These are phyloP conservation scores for Andrena hattorfiana DNA, from an alignment of 2,888 invertebrate species.

Conservation along the genomic window DNA sequence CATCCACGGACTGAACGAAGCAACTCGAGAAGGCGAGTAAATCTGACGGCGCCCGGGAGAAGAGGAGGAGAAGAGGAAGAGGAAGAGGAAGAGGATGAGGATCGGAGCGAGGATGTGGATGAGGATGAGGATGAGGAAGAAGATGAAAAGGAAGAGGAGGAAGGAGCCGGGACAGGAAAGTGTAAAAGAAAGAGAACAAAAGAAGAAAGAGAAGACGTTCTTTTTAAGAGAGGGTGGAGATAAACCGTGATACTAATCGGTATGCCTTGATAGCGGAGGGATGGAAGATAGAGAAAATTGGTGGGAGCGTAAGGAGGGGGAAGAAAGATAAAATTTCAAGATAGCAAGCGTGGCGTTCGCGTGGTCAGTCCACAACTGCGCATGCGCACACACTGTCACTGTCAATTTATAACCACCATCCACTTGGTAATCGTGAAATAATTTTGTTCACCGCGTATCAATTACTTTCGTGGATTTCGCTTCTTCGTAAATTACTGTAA, in stretches of 20 bases:
- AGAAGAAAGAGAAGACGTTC: conserved; percentile 52
- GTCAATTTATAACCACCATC: conserved; percentile 11
- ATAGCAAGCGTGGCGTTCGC: conserved; percentile 76
- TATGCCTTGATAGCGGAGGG: conserved; percentile 57
- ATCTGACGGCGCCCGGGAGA: conserved; percentile 55
- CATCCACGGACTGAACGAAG: conserved; percentile 53
- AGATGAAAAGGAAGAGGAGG: conserved; percentile 11
- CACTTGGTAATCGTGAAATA: background rate
- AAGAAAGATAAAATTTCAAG: conserved; percentile 50
- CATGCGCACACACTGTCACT: conserved; percentile 60
- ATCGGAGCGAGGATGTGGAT: background rate
- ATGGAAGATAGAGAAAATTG: conserved; percentile 50
- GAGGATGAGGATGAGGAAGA: conserved; percentile 15
- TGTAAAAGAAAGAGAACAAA: conserved; percentile 15
- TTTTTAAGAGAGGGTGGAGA: conserved; percentile 60
- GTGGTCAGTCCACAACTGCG: conserved; percentile 73
- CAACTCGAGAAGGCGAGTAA: conserved; percentile 64
- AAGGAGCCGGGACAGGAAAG: background rate
- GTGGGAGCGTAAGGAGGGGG: conserved; percentile 49
- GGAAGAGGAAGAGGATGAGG: conserved; percentile 20
- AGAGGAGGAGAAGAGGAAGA: conserved; percentile 40
- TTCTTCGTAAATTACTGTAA: background rate
- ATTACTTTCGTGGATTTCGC: background rate
- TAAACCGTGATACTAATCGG: conserved; percentile 67
- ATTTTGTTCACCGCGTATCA: background rate